Conservation (phyloP, 2,888 invertebrate species). For the Trachelus iudaicus region DNA sequence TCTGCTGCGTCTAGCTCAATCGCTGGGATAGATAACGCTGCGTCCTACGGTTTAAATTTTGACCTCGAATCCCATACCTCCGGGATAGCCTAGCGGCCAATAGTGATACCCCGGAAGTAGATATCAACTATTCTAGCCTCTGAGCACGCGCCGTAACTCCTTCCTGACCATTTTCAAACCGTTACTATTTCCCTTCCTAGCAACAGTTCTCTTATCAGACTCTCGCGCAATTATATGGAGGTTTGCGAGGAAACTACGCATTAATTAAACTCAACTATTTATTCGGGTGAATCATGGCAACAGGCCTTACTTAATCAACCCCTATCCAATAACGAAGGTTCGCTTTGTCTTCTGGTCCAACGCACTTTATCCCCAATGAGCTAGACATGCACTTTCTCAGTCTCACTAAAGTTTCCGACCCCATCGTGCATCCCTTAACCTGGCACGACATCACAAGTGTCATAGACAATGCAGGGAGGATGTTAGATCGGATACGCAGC, state of each 20-base stretch:
- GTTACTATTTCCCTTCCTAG: neutral
- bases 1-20: conserved; percentile 40
- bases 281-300: neutral
- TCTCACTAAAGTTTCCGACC: neutral
- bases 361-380: neutral
- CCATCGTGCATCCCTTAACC: neutral
- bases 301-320: neutral
- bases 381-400: neutral
- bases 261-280: neutral
- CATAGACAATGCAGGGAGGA: neutral
- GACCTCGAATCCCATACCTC: neutral
- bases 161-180: neutral
- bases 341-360: neutral
- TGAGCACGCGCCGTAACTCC: conserved; percentile 8
- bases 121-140: conserved; percentile 9
- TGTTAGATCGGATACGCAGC: neutral
- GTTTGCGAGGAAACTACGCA: neutral
- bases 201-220: neutral
- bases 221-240: neutral
- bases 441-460: neutral
- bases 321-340: neutral
- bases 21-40: conserved; percentile 37
- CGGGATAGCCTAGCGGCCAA: neutral
- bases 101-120: neutral
- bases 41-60: neutral